These are phyloP conservation scores for Parascotia fuliginaria DNA, from an alignment of 2,888 invertebrate species.

Conservation along the genomic window DNA sequence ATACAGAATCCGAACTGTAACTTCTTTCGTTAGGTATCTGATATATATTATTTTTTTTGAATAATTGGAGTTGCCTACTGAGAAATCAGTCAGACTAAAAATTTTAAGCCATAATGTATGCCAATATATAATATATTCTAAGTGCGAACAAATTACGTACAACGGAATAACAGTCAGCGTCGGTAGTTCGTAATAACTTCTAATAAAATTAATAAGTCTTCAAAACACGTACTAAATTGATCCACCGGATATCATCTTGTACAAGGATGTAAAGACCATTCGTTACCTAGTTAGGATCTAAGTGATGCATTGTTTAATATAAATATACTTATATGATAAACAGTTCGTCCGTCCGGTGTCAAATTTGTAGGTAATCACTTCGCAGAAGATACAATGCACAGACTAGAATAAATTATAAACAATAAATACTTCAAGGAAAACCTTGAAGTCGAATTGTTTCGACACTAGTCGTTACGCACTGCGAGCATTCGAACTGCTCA, in stretches of 20 bases:
- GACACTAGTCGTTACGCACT: too few species aligned
- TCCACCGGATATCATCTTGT: neutral
- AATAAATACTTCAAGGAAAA: neutral
- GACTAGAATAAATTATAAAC: neutral
- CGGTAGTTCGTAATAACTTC: constrained; percentile 1
- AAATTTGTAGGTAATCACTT: constrained; percentile 62
- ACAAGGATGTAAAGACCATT: constrained; percentile 47
- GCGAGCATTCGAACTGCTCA: too few species aligned
- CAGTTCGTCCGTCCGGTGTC: constrained; percentile 61
- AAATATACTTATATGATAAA: constrained; percentile 44
- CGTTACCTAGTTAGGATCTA: constrained; percentile 24
- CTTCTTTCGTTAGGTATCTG: too few species aligned
- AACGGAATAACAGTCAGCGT: neutral
- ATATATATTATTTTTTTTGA: too few species aligned
- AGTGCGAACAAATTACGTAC: constrained; percentile 8
- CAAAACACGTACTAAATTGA: neutral
- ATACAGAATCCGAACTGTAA: too few species aligned
- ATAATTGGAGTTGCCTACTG: too few species aligned
- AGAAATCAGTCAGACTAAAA: too few species aligned
- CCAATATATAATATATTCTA: constrained; percentile 7
- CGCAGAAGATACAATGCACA: constrained; percentile 15
- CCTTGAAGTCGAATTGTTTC: neutral
- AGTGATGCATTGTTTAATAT: constrained; percentile 60
- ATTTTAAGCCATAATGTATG: neutral
- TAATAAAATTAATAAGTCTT: neutral